A percentile compares a stretch with the other conserved stretches of the same genome.
phyloP scores from a whole-genome alignment of 35 echinoderm and acorn worm species.

The Ophiothrix spiculata region DNA sequence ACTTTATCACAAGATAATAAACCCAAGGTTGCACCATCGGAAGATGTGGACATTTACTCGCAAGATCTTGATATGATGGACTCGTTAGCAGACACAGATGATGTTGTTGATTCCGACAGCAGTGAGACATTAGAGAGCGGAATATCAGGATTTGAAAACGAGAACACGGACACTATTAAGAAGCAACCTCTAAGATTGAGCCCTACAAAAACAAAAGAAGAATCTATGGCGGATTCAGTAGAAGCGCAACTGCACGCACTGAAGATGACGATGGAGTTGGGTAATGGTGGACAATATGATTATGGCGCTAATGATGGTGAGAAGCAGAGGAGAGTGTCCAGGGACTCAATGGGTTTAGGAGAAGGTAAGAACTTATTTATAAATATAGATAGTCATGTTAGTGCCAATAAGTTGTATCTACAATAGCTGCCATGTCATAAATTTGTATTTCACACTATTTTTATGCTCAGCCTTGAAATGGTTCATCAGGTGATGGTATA shows the following conservation, averaged over 20 bases:
- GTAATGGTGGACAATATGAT: background rate
- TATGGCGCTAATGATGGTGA: background rate
- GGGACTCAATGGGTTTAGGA: slow-evolving; percentile 23
- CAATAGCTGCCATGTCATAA: background rate
- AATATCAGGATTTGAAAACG: slow-evolving; percentile 89
- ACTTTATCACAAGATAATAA: slow-evolving; percentile 19
- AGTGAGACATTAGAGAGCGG: slow-evolving; percentile 67
- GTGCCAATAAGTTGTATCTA: background rate
- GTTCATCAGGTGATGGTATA: too few species aligned
- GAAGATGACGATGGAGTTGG: background rate
- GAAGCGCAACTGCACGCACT: background rate
- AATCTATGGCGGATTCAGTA: background rate
- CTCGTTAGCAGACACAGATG: slow-evolving; percentile 41
- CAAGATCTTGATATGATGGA: slow-evolving; percentile 83
- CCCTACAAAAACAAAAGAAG: slow-evolving; percentile 12
- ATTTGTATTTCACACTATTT: too few species aligned
- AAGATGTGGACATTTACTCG: slow-evolving; percentile 87
- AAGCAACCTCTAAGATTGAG: slow-evolving; percentile 77
- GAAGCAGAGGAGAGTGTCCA: background rate
- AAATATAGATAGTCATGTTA: background rate
- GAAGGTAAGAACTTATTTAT: slow-evolving; percentile 18
- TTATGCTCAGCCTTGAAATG: too few species aligned
- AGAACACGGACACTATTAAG: slow-evolving; percentile 99
- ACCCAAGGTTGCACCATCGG: slow-evolving; percentile 23
- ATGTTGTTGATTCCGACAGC: slow-evolving; percentile 67